Evolutionary conservation across 2,888 invertebrate genomes (phyloP).

Genomic region (Aphodius granarius): DNA sequence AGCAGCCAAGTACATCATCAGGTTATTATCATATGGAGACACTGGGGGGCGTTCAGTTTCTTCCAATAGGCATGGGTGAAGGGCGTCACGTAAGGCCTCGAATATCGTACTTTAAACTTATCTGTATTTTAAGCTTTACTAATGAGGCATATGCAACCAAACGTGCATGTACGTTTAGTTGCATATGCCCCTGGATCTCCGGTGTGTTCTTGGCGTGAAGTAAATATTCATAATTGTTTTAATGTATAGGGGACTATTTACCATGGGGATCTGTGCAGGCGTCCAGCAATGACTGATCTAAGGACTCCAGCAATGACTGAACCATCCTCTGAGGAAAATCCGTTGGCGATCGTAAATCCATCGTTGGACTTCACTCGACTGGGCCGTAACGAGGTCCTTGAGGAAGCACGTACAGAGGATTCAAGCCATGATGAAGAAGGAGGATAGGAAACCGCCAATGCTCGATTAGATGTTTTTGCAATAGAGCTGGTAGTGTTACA

Average conservation of each 20-base stretch:
- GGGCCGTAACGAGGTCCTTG: background rate
- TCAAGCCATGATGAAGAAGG: background rate
- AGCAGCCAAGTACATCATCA: background rate
- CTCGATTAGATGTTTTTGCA: too few species aligned
- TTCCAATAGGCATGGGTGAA: background rate
- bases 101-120: too few species aligned
- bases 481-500: too few species aligned
- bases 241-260: background rate
- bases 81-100: background rate
- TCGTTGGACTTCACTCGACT: background rate
- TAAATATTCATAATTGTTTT: background rate
- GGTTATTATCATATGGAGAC: background rate
- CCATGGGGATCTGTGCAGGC: background rate
- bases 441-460: background rate
- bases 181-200: too few species aligned
- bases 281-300: background rate
- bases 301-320: background rate
- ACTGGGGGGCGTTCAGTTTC: background rate
- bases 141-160: too few species aligned
- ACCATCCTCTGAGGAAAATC: background rate
- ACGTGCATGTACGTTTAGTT: too few species aligned
- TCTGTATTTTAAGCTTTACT: too few species aligned
- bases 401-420: background rate
- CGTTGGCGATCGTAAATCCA: background rate
- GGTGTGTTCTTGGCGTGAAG: too few species aligned